Conservation (phyloP, 2,797 vertebrate species). For the Gastrophryne carolinensis region DNA sequence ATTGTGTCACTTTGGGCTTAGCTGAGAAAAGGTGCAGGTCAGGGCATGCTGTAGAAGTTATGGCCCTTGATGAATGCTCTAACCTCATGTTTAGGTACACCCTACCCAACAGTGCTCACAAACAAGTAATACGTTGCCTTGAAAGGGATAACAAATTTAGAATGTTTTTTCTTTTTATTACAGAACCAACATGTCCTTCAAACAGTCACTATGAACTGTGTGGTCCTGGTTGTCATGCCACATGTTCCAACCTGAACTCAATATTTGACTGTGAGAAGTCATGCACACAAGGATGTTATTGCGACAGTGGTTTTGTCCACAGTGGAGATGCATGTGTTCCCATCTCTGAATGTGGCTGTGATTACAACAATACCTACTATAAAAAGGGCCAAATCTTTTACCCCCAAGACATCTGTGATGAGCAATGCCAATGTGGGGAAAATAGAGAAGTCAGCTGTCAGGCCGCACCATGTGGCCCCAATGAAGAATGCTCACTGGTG, state of each 20-base stretch:
- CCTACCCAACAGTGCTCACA: no score
- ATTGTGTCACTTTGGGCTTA: no score
- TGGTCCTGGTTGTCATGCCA: slow-evolving; percentile 39
- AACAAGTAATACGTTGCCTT: no score
- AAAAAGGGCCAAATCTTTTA: slow-evolving; percentile 35
- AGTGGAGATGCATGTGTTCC: slow-evolving; percentile 46
- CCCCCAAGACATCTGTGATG: slow-evolving; percentile 12
- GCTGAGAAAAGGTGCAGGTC: no score
- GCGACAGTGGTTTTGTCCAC: slow-evolving; percentile 38
- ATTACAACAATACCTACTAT: slow-evolving; percentile 42
- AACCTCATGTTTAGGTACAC: no score
- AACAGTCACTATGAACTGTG: slow-evolving; percentile 56
- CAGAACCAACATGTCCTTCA: slow-evolving; percentile 28
- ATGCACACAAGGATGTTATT: slow-evolving; percentile 51
- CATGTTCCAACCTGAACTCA: slow-evolving; percentile 25
- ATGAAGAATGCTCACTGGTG: slow-evolving; percentile 40
- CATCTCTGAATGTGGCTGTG: slow-evolving; percentile 49
- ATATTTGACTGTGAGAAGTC: neutral
- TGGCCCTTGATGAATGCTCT: no score
- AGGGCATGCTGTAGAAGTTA: no score
- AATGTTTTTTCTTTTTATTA: neutral
- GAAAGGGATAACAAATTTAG: neutral
- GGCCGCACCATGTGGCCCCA: neutral
- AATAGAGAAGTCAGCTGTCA: slow-evolving; percentile 54
- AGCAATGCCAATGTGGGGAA: neutral